Conservation (phyloP, 2,113 vertebrate species). For the Laticauda laticaudata region DNA sequence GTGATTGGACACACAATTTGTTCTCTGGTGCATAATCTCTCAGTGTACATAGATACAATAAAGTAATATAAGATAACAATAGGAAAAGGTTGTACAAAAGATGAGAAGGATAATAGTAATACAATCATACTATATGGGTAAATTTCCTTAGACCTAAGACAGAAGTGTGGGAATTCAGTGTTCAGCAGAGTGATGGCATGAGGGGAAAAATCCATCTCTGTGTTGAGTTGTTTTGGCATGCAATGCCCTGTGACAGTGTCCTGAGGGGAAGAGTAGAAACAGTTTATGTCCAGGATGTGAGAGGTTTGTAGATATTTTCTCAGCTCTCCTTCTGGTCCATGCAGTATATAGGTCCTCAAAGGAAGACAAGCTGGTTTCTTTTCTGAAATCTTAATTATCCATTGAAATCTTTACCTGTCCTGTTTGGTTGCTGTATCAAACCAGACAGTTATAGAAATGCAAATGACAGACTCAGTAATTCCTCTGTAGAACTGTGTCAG, state of each 20-base stretch:
- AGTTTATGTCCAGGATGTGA: neutral
- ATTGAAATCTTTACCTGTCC: neutral
- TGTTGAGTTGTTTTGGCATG: neutral
- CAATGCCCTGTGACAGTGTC: neutral
- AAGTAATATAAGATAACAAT: neutral
- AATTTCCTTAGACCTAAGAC: neutral
- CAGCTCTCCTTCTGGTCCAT: neutral
- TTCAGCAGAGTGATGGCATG: neutral
- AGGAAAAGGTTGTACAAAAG: neutral
- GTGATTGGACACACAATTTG: neutral
- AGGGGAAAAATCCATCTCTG: neutral
- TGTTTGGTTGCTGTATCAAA: neutral
- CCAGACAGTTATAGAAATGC: neutral
- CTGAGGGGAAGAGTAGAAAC: neutral
- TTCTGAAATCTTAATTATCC: neutral
- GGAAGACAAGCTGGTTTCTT: neutral
- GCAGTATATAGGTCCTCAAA: neutral
- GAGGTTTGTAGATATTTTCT: neutral
- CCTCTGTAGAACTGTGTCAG: neutral
- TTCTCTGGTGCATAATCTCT: neutral
- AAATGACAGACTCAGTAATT: neutral
- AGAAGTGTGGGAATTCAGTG: neutral
- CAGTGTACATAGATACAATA: neutral
- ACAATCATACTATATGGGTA: neutral
- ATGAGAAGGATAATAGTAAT: neutral